A percentile compares a stretch with the other conserved stretches of the same genome.
These are phyloP conservation scores for Blastomussa wellsi DNA, from an alignment of 92 coral and sea anemone species.

Conservation along the genomic window DNA sequence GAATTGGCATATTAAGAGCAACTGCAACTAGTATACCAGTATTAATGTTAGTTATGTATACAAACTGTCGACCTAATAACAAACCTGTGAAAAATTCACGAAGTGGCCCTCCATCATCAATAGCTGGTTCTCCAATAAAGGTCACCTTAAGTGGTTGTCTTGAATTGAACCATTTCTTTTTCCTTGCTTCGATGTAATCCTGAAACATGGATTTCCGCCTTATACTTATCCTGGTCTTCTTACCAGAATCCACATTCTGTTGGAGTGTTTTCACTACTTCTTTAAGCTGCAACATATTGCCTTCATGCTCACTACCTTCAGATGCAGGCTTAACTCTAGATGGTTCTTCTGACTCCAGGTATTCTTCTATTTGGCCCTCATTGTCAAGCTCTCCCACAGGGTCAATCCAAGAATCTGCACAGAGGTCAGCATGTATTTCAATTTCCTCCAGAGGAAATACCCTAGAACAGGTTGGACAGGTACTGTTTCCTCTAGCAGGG, in stretches of 20 bases:
- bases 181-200: slow-evolving; percentile 60
- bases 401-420: slow-evolving; percentile 55
- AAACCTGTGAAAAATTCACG: slow-evolving; percentile 81
- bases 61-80: slow-evolving; percentile 20
- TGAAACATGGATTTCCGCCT: slow-evolving; percentile 55
- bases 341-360: slow-evolving; percentile 23
- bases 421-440: slow-evolving; percentile 62
- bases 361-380: slow-evolving; percentile 39
- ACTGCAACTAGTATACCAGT: slow-evolving; percentile 7
- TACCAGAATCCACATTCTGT: slow-evolving; percentile 19
- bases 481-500: slow-evolving; percentile 29
- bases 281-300: neutral
- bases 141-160: slow-evolving; percentile 57
- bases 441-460: slow-evolving; percentile 58
- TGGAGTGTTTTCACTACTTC: neutral
- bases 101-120: slow-evolving; percentile 78
- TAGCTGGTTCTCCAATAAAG: slow-evolving; percentile 71
- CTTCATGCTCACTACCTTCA: slow-evolving; percentile 32
- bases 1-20: slow-evolving; percentile 22
- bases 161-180: slow-evolving; percentile 69
- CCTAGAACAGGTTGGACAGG: slow-evolving; percentile 59
- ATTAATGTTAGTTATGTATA: slow-evolving; percentile 13
- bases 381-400: slow-evolving; percentile 58
- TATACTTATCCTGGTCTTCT: slow-evolving; percentile 45
- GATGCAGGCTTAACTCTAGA: slow-evolving; percentile 13